These are phyloP conservation scores for Agonopterix arenella DNA, from an alignment of 2,888 invertebrate genomes.

Conservation along the genomic window DNA sequence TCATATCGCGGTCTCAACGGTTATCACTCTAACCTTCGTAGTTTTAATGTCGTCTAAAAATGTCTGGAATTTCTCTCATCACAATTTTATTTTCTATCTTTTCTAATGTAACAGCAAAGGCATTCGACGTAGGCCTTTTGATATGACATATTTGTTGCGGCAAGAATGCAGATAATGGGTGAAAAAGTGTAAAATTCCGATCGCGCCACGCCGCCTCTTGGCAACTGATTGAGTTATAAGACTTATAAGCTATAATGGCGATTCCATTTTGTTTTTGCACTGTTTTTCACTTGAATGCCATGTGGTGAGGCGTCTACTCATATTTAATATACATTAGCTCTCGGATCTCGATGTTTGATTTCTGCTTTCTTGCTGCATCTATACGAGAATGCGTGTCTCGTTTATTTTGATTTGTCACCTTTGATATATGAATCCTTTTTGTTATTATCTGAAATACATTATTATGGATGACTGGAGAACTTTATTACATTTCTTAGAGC, in stretches of 20 bases:
- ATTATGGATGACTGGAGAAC: constrained; percentile 43
- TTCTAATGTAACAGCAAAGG: constrained; percentile 36
- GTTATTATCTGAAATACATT: constrained; percentile 52
- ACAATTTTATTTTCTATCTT: constrained; percentile 39
- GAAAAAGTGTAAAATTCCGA: constrained; percentile 70
- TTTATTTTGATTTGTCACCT: constrained; percentile 72
- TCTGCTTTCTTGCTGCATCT: constrained; percentile 51
- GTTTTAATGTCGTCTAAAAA: constrained; percentile 22
- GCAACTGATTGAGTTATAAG: constrained; percentile 72
- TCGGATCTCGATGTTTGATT: constrained; percentile 50
- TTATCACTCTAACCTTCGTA: background rate
- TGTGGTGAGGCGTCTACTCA: constrained; percentile 40
- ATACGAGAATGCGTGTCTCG: constrained; percentile 55
- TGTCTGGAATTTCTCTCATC: constrained; percentile 45
- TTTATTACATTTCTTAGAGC: constrained; percentile 35
- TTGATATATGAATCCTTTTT: constrained; percentile 66
- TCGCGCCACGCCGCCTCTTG: constrained; percentile 40
- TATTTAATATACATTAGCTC: constrained; percentile 69
- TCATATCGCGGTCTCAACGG: background rate
- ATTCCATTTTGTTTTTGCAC: constrained; percentile 66
- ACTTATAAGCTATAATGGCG: constrained; percentile 74
- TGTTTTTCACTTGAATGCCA: constrained; percentile 67
- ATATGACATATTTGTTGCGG: constrained; percentile 41
- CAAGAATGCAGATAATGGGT: constrained; percentile 57
- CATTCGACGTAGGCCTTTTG: constrained; percentile 33